Evolutionary conservation across 2,888 invertebrate genomes (phyloP), one percentile per base, ranked within the genome.

Genomic region (Polylopha cassiicola): DNA sequence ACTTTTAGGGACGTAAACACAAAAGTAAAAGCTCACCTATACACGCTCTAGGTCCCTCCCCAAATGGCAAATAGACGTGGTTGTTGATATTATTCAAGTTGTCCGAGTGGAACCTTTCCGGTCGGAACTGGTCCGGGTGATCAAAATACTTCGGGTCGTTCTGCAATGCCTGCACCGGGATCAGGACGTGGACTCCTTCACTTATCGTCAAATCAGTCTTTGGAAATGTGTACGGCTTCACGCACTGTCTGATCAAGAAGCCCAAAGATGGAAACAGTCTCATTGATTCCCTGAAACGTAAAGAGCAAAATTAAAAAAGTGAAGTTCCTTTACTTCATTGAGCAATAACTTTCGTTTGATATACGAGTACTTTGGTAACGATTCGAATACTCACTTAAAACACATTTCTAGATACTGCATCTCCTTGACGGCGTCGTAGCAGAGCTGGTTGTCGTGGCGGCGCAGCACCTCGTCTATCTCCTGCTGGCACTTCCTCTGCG

Each of bases 391-490:
- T 10, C 3, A 4, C 30, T 17, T 37, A 13, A 65, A 58, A 2
- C 55, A 56, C 61, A 61, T 60, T 41, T 57, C 54, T 17, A 67
- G 37, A 42, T 65, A 66, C 3, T 55, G 52, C 58, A 71, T 53
- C 7, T 67, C 58, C 26, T 54, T 59, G 0, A 67, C 33, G 4
- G 66, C 55, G 14, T 70, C 65, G 11, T 58, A 68, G 31, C 50
- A 51, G 1, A 67, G 44, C 33, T 56, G 57, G 2, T 58, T 55
- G 2, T 55, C 48, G 21, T 64, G 47, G 31, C 47, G 60, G 5
- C 33, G 21, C 4, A 66, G 30, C 3, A 67, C 55, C 4, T 46
- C 42, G 13, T 65, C 70, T 3, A 76, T 55, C 53, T 78, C 73
- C 9, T 58, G 43, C 26, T 64, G 64, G 14, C 65, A 54, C 22